These are phyloP conservation scores for Ichneumon xanthorius DNA, from an alignment of 2,888 invertebrate species.

Conservation along the genomic window DNA sequence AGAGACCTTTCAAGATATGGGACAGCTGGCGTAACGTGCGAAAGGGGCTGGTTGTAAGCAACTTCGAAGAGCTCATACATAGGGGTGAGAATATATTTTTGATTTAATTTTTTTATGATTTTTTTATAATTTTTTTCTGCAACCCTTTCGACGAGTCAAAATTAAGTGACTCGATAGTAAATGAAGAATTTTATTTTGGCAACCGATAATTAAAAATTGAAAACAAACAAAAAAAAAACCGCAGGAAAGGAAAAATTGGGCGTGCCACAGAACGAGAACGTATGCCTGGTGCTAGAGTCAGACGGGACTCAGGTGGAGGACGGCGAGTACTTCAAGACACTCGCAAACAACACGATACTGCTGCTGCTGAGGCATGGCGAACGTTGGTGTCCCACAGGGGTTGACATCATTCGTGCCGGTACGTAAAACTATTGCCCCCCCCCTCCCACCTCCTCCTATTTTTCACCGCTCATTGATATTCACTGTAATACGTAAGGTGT, in stretches of 20 bases:
- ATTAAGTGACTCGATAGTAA: background rate
- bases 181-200: background rate
- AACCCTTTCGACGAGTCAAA: too few relatives aligned
- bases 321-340: slow-evolving; percentile 97
- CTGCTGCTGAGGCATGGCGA: slow-evolving; percentile 95
- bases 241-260: slow-evolving; percentile 95
- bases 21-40: slow-evolving; percentile 97
- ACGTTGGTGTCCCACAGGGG: slow-evolving; percentile 97
- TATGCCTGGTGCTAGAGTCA: slow-evolving; percentile 95
- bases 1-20: slow-evolving; percentile 99
- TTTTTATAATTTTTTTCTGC: too few relatives aligned
- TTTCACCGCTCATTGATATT: slow-evolving; percentile 12
- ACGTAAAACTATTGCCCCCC: slow-evolving; percentile 60
- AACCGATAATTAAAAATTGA: background rate
- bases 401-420: slow-evolving; percentile 98
- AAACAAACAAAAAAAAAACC: slow-evolving; percentile 11
- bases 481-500: slow-evolving; percentile 2
- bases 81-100: slow-evolving; percentile 87
- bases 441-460: background rate
- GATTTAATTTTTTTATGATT: background rate
- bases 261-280: slow-evolving; percentile 94
- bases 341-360: slow-evolving; percentile 96
- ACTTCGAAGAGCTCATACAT: slow-evolving; percentile 94
- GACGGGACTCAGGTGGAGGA: slow-evolving; percentile 99
- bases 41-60: slow-evolving; percentile 96